Percentiles rank a stretch among this genome's conserved stretches.
Evolutionary conservation across 2,797 vertebrate genomes (phyloP).

Genomic region (Rhincodon typus): DNA sequence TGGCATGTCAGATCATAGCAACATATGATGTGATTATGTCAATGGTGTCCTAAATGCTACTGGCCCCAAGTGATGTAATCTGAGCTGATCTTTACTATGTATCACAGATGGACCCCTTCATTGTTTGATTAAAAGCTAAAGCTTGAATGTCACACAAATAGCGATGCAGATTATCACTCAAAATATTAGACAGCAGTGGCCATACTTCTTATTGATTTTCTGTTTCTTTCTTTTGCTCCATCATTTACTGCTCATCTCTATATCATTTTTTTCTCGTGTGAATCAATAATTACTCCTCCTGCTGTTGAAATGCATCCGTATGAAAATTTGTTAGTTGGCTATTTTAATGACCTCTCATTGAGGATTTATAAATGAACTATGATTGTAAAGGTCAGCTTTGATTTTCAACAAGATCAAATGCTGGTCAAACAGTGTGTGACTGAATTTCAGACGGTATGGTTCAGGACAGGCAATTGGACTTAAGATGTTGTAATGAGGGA

Average conservation of each 20-base stretch:
- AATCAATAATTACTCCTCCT: not conserved
- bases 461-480: not conserved
- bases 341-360: not conserved
- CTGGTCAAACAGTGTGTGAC: not conserved
- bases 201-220: not conserved
- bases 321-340: not conserved
- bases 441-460: not conserved
- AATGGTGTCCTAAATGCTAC: slow-evolving; percentile 48
- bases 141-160: not conserved
- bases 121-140: slow-evolving; percentile 9
- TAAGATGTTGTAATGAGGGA: not conserved
- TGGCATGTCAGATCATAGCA: slow-evolving; percentile 43
- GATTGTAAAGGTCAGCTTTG: not conserved
- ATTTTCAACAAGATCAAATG: not conserved
- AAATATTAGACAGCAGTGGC: not conserved
- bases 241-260: not conserved
- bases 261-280: not conserved
- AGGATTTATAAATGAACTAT: not conserved
- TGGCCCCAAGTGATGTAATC: slow-evolving; percentile 57
- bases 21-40: slow-evolving; percentile 54
- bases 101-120: slow-evolving; percentile 7
- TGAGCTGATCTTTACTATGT: slow-evolving; percentile 52
- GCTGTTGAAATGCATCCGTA: not conserved
- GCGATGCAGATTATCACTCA: not conserved
- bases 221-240: not conserved